Evolutionary conservation across 30 jellyfish, hydroid and myxozoan species (phyloP), one percentile per base, ranked within the genome.

Genomic region (Chrysaora quinquecirrha): DNA sequence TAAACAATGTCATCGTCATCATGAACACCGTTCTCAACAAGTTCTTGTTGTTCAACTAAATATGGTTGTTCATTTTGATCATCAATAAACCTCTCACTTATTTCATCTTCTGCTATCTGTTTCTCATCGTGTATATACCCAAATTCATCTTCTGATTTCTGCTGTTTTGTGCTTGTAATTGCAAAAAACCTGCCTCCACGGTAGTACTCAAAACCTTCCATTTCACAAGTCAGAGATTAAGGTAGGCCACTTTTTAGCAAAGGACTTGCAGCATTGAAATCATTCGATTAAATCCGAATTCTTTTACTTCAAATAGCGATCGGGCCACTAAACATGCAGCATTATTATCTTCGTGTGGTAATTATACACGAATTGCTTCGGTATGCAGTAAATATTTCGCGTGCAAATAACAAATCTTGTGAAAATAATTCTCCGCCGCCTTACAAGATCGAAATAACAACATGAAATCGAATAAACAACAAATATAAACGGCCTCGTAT

Each of bases 101-200:
- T 48, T 0, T 35, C 56, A 10, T 76, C 88, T 30, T 76, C 88
- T 12, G 24, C 70, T 20, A 58, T 34, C 14, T 20, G 29, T 12
- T 33, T 12, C 21, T 34, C 65, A 12, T 30, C 70, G 30, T 31
- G 63, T 27, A 34, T 21, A n/a, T 50, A 19, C 12, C 23, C 78
- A 7, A 25, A 38, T 38, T 38, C 78, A 7, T 76, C 70, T 49
- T 48, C 82, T 7, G 30, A 2, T 25, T 64, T 28, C 1, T 28
- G 74, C 1, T 38, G 54, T 14, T 6, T 3, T 14, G 6, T 38
- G 58, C 70, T 82, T 24, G 92, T 82, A 2, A 82, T 85, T 9
- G 80, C 92, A 70, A 82, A 82, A 67, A 23, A 82, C 18, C 92
- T 64, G 34, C 92, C 92, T 12, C 65, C 75, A 0, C 85, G 85